These are phyloP conservation scores for Drosophila serrata DNA, from an alignment of 1,140 invertebrate genomes.

Conservation along the genomic window DNA sequence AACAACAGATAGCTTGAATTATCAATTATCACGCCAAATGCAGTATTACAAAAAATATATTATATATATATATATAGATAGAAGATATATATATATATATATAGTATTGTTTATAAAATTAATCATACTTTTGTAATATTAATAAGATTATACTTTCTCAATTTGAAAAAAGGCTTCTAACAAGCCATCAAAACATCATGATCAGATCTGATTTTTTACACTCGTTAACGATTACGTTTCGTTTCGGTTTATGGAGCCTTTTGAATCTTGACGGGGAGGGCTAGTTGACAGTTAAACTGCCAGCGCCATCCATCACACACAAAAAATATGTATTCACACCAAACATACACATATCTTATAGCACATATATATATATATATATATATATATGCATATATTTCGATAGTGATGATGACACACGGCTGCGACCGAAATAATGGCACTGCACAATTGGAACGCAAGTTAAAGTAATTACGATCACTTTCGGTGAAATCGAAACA, in stretches of 20 bases:
- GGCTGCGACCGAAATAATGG: constrained; percentile 48
- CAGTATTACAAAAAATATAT: constrained; percentile 61
- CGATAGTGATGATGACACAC: constrained; percentile 27
- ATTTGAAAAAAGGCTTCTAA: constrained; percentile 43
- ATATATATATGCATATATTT: constrained; percentile 3
- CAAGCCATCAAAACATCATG: constrained; percentile 56
- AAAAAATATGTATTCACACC: constrained; percentile 49
- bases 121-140: constrained; percentile 37
- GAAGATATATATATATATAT: constrained; percentile 13
- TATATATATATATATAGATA: neutral
- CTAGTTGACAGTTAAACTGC: constrained; percentile 63
- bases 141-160: constrained; percentile 35
- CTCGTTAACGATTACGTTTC: constrained; percentile 60
- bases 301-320: constrained; percentile 64
- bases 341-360: constrained; percentile 48
- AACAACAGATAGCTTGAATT: constrained; percentile 67
- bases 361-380: constrained; percentile 36
- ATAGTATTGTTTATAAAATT: constrained; percentile 42
- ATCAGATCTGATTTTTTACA: constrained; percentile 69
- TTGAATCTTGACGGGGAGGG: constrained; percentile 22
- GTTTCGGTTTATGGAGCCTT: constrained; percentile 29
- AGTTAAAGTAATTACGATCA: neutral
- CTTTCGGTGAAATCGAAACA: neutral
- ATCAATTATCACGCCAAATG: constrained; percentile 84
- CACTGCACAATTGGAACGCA: constrained; percentile 11